Evolutionary conservation across 1,140 invertebrate species (phyloP), one percentile per base, ranked within the genome.

Genomic region (Parasteatoda tepidariorum): DNA sequence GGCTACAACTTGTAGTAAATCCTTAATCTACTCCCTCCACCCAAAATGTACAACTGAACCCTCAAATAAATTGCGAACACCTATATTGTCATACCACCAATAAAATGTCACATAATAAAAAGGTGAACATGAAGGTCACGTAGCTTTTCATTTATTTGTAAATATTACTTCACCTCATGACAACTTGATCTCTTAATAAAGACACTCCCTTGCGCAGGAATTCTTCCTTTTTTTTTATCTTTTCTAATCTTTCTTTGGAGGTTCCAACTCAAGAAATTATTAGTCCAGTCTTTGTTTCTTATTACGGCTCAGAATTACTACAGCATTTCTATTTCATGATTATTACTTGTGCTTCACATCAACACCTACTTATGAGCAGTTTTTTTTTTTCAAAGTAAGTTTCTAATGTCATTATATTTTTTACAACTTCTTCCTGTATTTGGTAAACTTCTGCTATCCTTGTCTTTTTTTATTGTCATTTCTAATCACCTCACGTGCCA

Each of bases 131-230:
- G 28, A 62, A 61, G 38, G 9, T 30, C 76, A 24, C 48, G 76
- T 79, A 68, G 57, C 62, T 59, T 67, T 79, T 59, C 41, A 79
- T 79, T 78, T 79, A 79, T 79, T 79, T 79, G 76, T 79, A 79
- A 68, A 79, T 68, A 79, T 79, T 62, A 70, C 66, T 70, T 81
- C 22, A 59, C 64, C 55, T 61, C 31, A 81, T 59, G 66, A 81
- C 78, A 81, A 48, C 33, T 81, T 81, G 78, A 81, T 70, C 66
- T 71, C 67, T 71, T 71, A 61, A 61, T 81, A 71, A 81, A 55
- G 66, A 59, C n/a, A 13, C 75, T 79, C 30, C 41, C 64, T 48
- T 33, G 48, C 5, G 7, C 5, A 26, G 31, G 34, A 67, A 38
- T 67, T 22, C 7, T 18, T 22, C 26, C 28, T 48, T 54, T 66